A percentile compares a stretch with the other conserved stretches of the same genome.
These are phyloP conservation scores for Nasonia vitripennis DNA, from an alignment of 1,140 invertebrate species.

Conservation along the genomic window DNA sequence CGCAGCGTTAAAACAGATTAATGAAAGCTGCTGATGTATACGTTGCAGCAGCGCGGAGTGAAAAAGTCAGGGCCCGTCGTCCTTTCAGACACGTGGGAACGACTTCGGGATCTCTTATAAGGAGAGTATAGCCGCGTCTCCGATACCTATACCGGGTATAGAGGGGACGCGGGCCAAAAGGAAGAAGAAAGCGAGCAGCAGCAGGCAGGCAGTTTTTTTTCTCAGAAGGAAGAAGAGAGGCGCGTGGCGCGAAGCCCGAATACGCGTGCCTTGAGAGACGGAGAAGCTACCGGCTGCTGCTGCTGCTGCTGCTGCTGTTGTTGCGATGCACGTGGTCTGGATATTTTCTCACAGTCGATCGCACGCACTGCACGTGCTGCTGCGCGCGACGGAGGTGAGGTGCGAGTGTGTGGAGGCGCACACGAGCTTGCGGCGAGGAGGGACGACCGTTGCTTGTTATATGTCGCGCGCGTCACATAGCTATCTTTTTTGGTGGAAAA, in stretches of 20 bases:
- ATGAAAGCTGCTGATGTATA: neutral
- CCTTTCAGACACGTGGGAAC: slow-evolving; percentile 19
- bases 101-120: neutral
- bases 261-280: slow-evolving; percentile 8
- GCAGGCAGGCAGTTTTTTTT: neutral
- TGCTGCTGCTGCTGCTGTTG: neutral
- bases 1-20: neutral
- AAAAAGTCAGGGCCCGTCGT: neutral
- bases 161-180: neutral
- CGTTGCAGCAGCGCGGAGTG: neutral
- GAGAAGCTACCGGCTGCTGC: slow-evolving; percentile 1
- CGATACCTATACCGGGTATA: no score
- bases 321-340: neutral
- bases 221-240: slow-evolving; percentile 30
- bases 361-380: neutral
- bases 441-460: neutral
- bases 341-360: neutral
- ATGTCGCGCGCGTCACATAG: neutral
- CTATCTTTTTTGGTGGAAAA: neutral
- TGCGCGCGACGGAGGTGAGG: no score
- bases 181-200: slow-evolving; percentile 5
- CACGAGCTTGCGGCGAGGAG: neutral
- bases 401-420: no score
- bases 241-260: slow-evolving; percentile 29
- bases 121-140: neutral